A percentile compares a stretch with the other conserved stretches of the same genome.
These are phyloP conservation scores for Drosophila obscura DNA, from an alignment of 1,140 invertebrate genomes.

Conservation along the genomic window DNA sequence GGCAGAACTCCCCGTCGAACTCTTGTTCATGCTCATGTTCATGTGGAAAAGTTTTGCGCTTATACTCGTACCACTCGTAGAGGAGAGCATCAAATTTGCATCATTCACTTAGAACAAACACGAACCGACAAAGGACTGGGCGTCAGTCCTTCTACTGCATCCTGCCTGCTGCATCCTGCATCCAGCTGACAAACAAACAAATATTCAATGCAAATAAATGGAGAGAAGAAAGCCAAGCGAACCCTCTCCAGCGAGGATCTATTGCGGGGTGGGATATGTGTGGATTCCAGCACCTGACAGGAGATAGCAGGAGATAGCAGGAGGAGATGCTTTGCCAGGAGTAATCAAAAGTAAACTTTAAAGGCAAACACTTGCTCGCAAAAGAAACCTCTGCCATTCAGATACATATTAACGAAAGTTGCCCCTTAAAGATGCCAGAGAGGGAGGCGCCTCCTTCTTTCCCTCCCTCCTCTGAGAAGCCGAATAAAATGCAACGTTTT, in stretches of 20 bases:
- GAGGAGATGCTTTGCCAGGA: neutral
- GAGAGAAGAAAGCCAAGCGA: conserved; percentile 50
- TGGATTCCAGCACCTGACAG: conserved; percentile 16
- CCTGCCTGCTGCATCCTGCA: conserved; percentile 18
- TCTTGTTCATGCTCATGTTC: conserved; percentile 60
- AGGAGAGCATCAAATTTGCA: conserved; percentile 80
- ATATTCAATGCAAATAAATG: conserved; percentile 80
- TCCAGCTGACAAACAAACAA: conserved; percentile 71
- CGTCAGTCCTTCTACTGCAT: conserved; percentile 27
- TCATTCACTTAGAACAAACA: conserved; percentile 81
- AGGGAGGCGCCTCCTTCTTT: neutral
- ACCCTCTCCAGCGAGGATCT: conserved; percentile 45
- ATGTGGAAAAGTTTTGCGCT: conserved; percentile 78
- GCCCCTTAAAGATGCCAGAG: conserved; percentile 49
- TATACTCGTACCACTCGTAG: conserved; percentile 23
- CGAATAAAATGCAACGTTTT: conserved; percentile 72
- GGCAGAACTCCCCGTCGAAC: neutral
- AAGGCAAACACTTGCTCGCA: conserved; percentile 24
- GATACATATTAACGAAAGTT: conserved; percentile 44
- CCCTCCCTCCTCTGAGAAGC: neutral
- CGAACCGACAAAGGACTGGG: conserved; percentile 36
- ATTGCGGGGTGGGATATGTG: conserved; percentile 9
- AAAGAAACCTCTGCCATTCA: conserved; percentile 11
- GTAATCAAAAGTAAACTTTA: conserved; percentile 40
- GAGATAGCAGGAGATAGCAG: conserved; percentile 6